These are phyloP conservation scores for Caenorhabditis brenneri DNA, from an alignment of 1,140 invertebrate species.

Conservation along the genomic window DNA sequence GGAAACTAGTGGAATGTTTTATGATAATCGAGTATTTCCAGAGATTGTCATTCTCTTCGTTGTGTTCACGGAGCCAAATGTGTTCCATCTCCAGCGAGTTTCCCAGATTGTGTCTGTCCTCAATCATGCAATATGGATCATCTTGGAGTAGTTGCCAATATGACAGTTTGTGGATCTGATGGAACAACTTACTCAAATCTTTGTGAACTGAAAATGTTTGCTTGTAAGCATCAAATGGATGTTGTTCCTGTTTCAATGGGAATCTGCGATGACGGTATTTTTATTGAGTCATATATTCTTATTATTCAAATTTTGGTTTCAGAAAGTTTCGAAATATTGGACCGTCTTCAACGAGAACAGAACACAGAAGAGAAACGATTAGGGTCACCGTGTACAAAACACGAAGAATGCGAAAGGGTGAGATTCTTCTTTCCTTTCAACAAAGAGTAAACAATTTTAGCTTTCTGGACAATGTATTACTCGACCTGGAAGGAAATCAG, in stretches of 20 bases:
- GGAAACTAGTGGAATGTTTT: background rate
- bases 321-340: slow-evolving; percentile 31
- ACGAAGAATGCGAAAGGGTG: slow-evolving; percentile 26
- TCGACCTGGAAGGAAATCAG: slow-evolving; percentile 31
- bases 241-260: slow-evolving; percentile 51
- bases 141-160: slow-evolving; percentile 49
- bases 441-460: background rate
- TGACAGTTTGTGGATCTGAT: slow-evolving; percentile 83
- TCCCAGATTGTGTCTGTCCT: slow-evolving; percentile 47
- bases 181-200: slow-evolving; percentile 86
- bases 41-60: slow-evolving; percentile 45
- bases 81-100: slow-evolving; percentile 19
- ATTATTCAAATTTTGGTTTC: background rate
- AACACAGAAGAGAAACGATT: background rate
- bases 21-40: background rate
- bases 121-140: slow-evolving; percentile 41
- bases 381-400: slow-evolving; percentile 23
- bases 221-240: slow-evolving; percentile 74
- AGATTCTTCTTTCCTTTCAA: background rate
- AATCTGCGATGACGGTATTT: slow-evolving; percentile 50
- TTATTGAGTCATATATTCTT: background rate
- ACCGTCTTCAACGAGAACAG: slow-evolving; percentile 40
- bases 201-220: slow-evolving; percentile 82
- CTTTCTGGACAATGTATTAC: slow-evolving; percentile 31
- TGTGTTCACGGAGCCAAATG: slow-evolving; percentile 54